Evolutionary conservation across 2,113 vertebrate genomes (phyloP), one percentile per base, ranked within the genome.

Genomic region (Dipodomys stephensi): DNA sequence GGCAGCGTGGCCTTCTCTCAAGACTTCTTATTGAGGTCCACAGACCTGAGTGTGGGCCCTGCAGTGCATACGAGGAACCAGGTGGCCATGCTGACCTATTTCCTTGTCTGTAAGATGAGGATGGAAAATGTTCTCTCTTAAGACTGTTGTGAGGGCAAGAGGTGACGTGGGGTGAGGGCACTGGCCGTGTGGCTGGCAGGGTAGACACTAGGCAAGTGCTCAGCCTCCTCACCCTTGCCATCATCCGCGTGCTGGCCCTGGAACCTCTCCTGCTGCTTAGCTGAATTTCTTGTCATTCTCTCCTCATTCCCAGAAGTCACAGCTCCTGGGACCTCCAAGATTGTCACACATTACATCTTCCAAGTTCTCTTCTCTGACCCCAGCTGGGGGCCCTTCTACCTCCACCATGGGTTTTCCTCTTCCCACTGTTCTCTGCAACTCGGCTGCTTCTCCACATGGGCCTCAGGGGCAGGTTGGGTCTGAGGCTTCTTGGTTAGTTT

Each of bases 201-300:
- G 60, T 2, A 30, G n/a, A 67, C 0, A 20, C n/a, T 76, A 62
- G 2, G 4, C 72, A n/a, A 89, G 22, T 0, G 2, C 9, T 49
- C 49, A 12, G 39, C 39, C 4, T 39, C 49, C 8, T 16, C 53
- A 57, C 32, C 8, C 4, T 68, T n/a, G 5, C 13, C 44, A 4
- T 0, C 22, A 0, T 12, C 39, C 11, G 1, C 2, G n/a, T 6
- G 0, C 60, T 57, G 18, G 71, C 28, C 62, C 32, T 22, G 67
- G 10, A 0, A 0, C 13, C 78, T 28, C 76, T 49, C 53, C 53
- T 62, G 83, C 6, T 57, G 60, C 62, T 81, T 35, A 2, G 46
- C 23, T 0, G 0, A 5, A 0, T n/a, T 9, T 71, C 39, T 2
- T 30, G 8, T 64, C 23, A 4, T 1, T 3, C 25, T 11, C 68